These are phyloP conservation scores for Heliconius nattereri DNA, from an alignment of 1,140 invertebrate species.

Conservation along the genomic window DNA sequence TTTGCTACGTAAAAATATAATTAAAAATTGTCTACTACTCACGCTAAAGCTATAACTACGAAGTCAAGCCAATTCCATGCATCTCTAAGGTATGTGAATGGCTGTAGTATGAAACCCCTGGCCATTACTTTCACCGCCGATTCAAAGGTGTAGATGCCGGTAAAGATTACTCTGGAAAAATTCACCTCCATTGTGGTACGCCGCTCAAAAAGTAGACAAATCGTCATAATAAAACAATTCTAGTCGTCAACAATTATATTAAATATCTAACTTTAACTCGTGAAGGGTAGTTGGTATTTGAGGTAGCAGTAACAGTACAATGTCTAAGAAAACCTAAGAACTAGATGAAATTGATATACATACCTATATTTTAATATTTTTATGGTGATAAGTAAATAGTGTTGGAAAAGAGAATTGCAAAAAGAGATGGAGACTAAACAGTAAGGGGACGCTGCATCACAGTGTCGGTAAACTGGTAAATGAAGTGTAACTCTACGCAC, in stretches of 20 bases:
- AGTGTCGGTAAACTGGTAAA: slow-evolving; percentile 37
- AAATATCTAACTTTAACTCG: slow-evolving; percentile 45
- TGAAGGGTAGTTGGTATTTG: slow-evolving; percentile 32
- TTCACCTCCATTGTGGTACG: slow-evolving; percentile 78
- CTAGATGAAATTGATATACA: slow-evolving; percentile 57
- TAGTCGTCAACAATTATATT: slow-evolving; percentile 44
- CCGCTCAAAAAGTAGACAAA: slow-evolving; percentile 72
- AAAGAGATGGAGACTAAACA: slow-evolving; percentile 38
- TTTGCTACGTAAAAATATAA: slow-evolving; percentile 62
- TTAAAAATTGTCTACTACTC: slow-evolving; percentile 86
- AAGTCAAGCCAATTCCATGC: slow-evolving; percentile 99
- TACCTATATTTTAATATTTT: slow-evolving; percentile 52
- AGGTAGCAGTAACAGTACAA: slow-evolving; percentile 47
- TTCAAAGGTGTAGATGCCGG: slow-evolving; percentile 99
- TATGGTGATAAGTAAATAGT: slow-evolving; percentile 36
- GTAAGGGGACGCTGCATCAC: slow-evolving; percentile 34
- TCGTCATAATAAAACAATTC: slow-evolving; percentile 55
- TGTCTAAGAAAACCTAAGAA: slow-evolving; percentile 52
- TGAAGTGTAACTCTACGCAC: slow-evolving; percentile 36
- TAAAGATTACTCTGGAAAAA: slow-evolving; percentile 98
- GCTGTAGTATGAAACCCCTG: slow-evolving; percentile 98
- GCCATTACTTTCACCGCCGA: slow-evolving; percentile 99
- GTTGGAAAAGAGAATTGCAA: slow-evolving; percentile 37
- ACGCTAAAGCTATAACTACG: slow-evolving; percentile 99
- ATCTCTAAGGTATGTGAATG: slow-evolving; percentile 99